A percentile compares a stretch with the other conserved stretches of the same genome.
phyloP scores from a whole-genome alignment of 2,797 vertebrate species.

The Sebastes steindachneri region DNA sequence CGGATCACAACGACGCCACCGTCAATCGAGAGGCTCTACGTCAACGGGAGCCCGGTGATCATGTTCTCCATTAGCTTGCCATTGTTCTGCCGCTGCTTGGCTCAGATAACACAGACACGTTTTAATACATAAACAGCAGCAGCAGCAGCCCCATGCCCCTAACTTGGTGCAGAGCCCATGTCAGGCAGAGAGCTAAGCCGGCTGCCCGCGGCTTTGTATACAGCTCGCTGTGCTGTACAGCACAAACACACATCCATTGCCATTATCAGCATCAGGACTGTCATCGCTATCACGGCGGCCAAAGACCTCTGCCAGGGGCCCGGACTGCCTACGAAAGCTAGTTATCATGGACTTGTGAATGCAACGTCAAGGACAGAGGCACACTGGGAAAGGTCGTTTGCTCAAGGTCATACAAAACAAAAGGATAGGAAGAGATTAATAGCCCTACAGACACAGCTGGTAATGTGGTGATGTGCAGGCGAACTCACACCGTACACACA shows the following conservation, averaged over 20 bases:
- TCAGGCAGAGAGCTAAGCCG: conserved; percentile 48
- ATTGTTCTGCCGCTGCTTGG: conserved; percentile 27
- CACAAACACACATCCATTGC: conserved; percentile 40
- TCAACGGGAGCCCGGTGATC: conserved; percentile 30
- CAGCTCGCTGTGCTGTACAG: conserved; percentile 34
- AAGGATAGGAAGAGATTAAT: conserved; percentile 16
- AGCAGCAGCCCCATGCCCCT: conserved; percentile 42
- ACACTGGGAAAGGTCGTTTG: conserved; percentile 43
- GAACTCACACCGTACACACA: neutral
- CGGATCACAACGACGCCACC: conserved; percentile 29
- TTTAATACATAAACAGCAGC: conserved; percentile 17
- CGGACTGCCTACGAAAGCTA: conserved; percentile 14
- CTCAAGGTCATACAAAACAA: conserved; percentile 79
- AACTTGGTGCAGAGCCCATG: conserved; percentile 67
- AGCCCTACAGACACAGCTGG: conserved; percentile 21
- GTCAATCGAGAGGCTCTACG: conserved; percentile 22
- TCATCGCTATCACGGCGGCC: conserved; percentile 54
- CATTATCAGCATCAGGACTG: conserved; percentile 64
- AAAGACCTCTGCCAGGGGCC: conserved; percentile 47
- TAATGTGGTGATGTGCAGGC: conserved; percentile 16
- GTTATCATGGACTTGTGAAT: conserved; percentile 38
- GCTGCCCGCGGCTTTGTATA: conserved; percentile 40
- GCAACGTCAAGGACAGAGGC: conserved; percentile 24
- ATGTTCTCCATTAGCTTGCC: conserved; percentile 40
- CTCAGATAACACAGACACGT: conserved; percentile 11